Evolutionary conservation across 2,113 vertebrate species (phyloP).

Genomic region (Protomyctophum bolini): DNA sequence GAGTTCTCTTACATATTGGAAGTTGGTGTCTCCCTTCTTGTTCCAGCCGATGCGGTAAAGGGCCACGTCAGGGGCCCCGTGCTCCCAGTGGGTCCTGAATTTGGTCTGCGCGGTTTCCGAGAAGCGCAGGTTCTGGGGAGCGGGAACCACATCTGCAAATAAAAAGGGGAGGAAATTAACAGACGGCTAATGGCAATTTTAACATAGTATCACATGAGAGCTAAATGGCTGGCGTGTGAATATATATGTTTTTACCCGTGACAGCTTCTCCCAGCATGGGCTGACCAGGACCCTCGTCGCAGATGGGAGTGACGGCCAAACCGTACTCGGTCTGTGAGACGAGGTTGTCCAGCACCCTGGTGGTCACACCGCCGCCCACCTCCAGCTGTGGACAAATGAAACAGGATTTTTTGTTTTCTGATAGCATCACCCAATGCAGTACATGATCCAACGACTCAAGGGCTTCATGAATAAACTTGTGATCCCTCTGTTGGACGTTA

Average conservation of each 20-base stretch:
- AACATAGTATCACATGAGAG: background rate
- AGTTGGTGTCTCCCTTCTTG: conserved; percentile 78
- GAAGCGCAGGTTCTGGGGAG: conserved; percentile 89
- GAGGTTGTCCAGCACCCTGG: conserved; percentile 82
- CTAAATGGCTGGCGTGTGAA: too few relatives aligned
- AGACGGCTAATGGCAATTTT: background rate
- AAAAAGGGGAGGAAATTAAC: background rate
- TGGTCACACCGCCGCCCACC: conserved; percentile 83
- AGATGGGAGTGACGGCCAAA: conserved; percentile 86
- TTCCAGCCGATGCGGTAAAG: conserved; percentile 91
- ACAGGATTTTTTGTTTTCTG: conserved; percentile 21
- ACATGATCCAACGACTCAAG: background rate
- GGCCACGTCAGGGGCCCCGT: conserved; percentile 93
- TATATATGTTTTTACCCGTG: conserved; percentile 85
- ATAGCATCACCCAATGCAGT: background rate
- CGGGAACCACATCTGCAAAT: conserved; percentile 84
- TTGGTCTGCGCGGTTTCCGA: conserved; percentile 86
- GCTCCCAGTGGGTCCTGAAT: conserved; percentile 92
- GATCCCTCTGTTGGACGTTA: background rate
- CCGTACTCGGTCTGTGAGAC: conserved; percentile 89
- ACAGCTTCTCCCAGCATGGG: conserved; percentile 80
- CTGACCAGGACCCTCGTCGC: conserved; percentile 84
- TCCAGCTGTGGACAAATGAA: conserved; percentile 81
- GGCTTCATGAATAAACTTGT: background rate
- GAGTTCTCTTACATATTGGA: conserved; percentile 70